Evolutionary conservation across 2,888 invertebrate species (phyloP).

Genomic region (Drosophila buzzatii): DNA sequence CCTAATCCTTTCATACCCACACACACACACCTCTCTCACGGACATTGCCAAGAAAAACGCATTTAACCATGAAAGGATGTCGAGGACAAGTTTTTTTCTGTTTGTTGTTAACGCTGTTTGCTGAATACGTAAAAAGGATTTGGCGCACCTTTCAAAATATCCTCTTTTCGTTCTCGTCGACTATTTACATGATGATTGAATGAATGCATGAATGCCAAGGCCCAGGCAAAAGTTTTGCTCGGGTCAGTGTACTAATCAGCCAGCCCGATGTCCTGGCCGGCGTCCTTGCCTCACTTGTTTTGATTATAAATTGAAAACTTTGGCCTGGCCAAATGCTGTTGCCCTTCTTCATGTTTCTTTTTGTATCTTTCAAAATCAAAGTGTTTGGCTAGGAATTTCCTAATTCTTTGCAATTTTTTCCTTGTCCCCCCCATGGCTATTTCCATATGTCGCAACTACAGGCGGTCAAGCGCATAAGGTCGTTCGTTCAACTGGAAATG

Average conservation of each 20-base stretch:
- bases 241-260: slow-evolving; percentile 70
- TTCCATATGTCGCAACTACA: slow-evolving; percentile 66
- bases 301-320: slow-evolving; percentile 80
- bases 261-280: slow-evolving; percentile 26
- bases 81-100: slow-evolving; percentile 14
- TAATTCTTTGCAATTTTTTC: slow-evolving; percentile 22
- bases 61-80: slow-evolving; percentile 74
- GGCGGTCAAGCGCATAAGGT: slow-evolving; percentile 75
- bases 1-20: slow-evolving; percentile 70
- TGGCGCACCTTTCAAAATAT: slow-evolving; percentile 75
- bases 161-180: slow-evolving; percentile 28
- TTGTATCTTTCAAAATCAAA: slow-evolving; percentile 59
- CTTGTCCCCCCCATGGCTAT: slow-evolving; percentile 30
- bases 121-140: slow-evolving; percentile 70
- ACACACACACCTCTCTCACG: slow-evolving; percentile 19
- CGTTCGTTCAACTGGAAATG: slow-evolving; percentile 67
- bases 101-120: slow-evolving; percentile 35
- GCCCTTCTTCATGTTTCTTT: background rate
- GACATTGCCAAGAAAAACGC: slow-evolving; percentile 58
- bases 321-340: slow-evolving; percentile 27
- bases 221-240: slow-evolving; percentile 35
- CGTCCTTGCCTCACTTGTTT: slow-evolving; percentile 56
- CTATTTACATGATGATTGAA: slow-evolving; percentile 70
- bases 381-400: slow-evolving; percentile 60
- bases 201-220: slow-evolving; percentile 53